Percentiles rank a stretch among this genome's conserved stretches.
phyloP scores from a whole-genome alignment of 1,140 invertebrate genomes.

The Eriocheir sinensis region DNA sequence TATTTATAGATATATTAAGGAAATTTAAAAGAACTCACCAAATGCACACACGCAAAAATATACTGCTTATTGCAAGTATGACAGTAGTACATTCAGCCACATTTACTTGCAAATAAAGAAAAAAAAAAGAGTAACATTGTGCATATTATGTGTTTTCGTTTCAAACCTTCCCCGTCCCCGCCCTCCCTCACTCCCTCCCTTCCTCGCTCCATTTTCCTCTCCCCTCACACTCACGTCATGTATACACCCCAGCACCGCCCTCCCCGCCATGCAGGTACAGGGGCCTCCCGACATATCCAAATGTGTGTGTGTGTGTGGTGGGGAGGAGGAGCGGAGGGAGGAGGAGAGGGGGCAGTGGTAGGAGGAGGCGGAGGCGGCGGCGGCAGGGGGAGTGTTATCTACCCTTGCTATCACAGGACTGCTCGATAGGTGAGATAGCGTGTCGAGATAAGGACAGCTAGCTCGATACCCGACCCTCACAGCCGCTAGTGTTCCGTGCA shows the following conservation, averaged over 20 bases:
- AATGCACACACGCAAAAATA: too few relatives aligned
- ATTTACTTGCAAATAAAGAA: too few relatives aligned
- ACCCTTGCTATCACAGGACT: not conserved
- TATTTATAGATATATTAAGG: too few relatives aligned
- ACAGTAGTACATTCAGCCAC: too few relatives aligned
- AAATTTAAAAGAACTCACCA: too few relatives aligned
- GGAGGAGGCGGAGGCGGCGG: not conserved
- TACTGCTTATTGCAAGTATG: too few relatives aligned
- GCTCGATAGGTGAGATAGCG: conserved; percentile 52
- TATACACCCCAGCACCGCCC: too few relatives aligned
- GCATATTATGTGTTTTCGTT: too few relatives aligned
- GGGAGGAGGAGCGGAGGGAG: not conserved
- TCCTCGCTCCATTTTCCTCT: not conserved
- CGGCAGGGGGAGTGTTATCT: conserved; percentile 32
- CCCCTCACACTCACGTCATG: not conserved
- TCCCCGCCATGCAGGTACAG: not conserved
- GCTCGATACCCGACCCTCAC: conserved; percentile 29
- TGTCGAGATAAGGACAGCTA: conserved; percentile 43
- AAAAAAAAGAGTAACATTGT: too few relatives aligned
- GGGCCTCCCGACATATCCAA: not conserved
- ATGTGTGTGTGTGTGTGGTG: not conserved
- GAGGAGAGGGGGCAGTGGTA: too few relatives aligned
- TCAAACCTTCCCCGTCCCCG: not conserved
- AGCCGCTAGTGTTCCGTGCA: conserved; percentile 45
- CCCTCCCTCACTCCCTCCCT: not conserved